phyloP scores from a whole-genome alignment of 2,113 vertebrate genomes.

The Amblyopsis rosae region DNA sequence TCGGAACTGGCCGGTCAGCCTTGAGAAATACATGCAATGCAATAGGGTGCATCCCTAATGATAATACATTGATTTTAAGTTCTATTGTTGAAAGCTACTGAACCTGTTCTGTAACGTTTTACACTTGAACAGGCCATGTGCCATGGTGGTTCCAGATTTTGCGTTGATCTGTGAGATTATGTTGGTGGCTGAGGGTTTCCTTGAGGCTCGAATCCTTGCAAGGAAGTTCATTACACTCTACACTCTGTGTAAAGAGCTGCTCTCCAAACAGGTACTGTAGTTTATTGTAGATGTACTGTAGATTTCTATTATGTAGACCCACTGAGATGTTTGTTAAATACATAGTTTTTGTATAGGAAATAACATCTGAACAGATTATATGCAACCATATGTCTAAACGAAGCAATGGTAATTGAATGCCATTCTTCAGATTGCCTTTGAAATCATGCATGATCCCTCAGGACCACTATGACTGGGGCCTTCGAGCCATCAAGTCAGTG shows the following conservation, averaged over 20 bases:
- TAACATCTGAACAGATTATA: not conserved
- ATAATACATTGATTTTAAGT: no score
- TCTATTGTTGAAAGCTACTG: not conserved
- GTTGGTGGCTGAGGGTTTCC: conserved; percentile 95
- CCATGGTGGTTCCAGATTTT: conserved; percentile 97
- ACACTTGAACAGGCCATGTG: conserved; percentile 83
- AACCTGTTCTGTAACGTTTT: not conserved
- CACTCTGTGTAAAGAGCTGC: conserved; percentile 89
- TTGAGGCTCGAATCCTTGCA: conserved; percentile 84
- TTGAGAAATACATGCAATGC: no score
- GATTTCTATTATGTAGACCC: not conserved
- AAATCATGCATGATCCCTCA: conserved; percentile 37
- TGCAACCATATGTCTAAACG: no score
- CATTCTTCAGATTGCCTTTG: no score
- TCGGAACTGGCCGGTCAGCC: no score
- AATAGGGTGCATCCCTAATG: no score
- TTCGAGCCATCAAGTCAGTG: conserved; percentile 95
- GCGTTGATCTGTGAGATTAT: conserved; percentile 98
- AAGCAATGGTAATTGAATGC: no score
- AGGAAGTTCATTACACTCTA: conserved; percentile 96
- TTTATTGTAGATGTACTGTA: not conserved
- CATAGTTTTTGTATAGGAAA: not conserved
- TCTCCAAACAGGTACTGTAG: conserved; percentile 90
- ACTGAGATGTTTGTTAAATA: no score
- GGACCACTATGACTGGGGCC: conserved; percentile 98